Base-by-base conservation (phyloP, 2,888 invertebrate genomes). In the Aphodius sticticus region DNA sequence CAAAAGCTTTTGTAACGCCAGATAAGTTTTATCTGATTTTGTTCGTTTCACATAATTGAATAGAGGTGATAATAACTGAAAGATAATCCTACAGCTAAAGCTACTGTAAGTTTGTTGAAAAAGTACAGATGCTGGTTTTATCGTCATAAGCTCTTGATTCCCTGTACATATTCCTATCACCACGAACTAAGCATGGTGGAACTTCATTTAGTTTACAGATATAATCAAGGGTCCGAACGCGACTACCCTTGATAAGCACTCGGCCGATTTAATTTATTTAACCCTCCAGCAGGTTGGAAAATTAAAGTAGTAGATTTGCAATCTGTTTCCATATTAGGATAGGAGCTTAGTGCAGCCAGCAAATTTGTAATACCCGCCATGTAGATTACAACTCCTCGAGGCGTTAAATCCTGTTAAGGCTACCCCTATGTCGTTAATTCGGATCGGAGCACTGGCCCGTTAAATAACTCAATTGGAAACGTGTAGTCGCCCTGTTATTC, bases 381-480 rank as follows among this genome's bases (percentile, higher is more conserved):
- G 37, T 37, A 74, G 74, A 74, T 74, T 74, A 74, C 74, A 37
- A 74, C n/a, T 74, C 74, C 37, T 74, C 36, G 26, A 37, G 74
- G 74, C 35, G 74, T 35, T 74, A 26, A 74, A 74, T 36, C 74
- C 35, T n/a, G 74, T 74, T 74, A 74, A n/a, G 35, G 35, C 26
- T 37, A 74, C 9, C 12, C 53, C 53, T 53, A 53, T 53, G 53
- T 53, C 53, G 9, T 53, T 53, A 53, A 53, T 53, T 53, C 35
- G 74, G n/a, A 74, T 16, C 36, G 74, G 26, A 9, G 35, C 74
- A 37, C 74, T 35, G 36, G 37, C 35, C 74, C 35, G 35, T 74
- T 74, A 74, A 74, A 74, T 37, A 35, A 26, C 74, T 36, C 35
- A 36, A 74, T 36, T 37, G 74, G 37, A 74, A 74, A 74, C 74